Conservation (phyloP, 2,113 vertebrate genomes). For the Tonatia bakeri region DNA sequence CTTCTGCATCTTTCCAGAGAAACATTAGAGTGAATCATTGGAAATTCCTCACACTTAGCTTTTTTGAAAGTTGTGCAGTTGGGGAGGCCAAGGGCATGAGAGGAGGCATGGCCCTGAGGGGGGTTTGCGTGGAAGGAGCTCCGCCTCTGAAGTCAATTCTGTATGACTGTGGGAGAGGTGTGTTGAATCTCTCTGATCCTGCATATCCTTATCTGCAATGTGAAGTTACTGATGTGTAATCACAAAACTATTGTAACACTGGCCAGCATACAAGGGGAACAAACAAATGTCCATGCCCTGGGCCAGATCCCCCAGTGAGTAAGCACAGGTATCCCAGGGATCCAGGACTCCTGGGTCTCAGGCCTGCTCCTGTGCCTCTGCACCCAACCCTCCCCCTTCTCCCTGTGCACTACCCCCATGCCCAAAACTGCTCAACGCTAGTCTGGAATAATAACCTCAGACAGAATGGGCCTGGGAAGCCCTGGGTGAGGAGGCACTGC, state of each 20-base stretch:
- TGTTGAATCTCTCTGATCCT: background rate
- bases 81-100: background rate
- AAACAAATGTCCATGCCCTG: fast-evolving
- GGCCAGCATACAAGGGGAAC: fast-evolving
- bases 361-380: background rate
- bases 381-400: fast-evolving
- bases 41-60: background rate
- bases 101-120: no score
- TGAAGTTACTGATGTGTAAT: background rate
- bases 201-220: background rate
- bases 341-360: background rate
- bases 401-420: fast-evolving
- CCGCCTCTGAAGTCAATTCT: background rate
- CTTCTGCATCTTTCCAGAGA: background rate
- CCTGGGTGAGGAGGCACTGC: background rate
- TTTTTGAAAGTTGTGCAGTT: background rate
- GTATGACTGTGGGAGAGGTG: background rate
- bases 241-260: background rate
- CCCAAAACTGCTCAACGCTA: fast-evolving
- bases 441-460: background rate
- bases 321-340: background rate
- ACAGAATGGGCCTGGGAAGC: background rate
- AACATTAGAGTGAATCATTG: background rate
- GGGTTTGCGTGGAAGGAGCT: background rate
- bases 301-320: background rate